phyloP scores from a whole-genome alignment of 2,797 vertebrate genomes.

The Acanthurus tractus region DNA sequence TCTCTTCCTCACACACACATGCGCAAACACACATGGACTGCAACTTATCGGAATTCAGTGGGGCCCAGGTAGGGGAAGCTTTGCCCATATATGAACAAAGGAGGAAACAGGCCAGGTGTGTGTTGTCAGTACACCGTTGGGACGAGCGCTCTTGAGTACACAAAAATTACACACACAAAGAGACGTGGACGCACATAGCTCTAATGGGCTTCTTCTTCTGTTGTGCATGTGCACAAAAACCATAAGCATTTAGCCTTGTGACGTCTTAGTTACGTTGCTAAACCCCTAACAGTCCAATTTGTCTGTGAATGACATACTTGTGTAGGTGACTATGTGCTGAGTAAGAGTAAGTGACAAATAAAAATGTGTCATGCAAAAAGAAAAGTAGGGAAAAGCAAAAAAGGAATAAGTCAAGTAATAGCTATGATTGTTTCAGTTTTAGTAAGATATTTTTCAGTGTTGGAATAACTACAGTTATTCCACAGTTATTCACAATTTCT shows the following conservation, averaged over 20 bases:
- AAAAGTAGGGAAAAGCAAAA: constrained; percentile 57
- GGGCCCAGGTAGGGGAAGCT: constrained; percentile 85
- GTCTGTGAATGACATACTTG: constrained; percentile 60
- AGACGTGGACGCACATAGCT: constrained; percentile 26
- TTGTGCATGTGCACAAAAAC: constrained; percentile 24
- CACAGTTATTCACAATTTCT: constrained; percentile 45
- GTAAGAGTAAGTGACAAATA: constrained; percentile 66
- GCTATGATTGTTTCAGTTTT: constrained; percentile 57
- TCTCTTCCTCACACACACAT: constrained; percentile 44
- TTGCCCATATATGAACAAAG: constrained; percentile 85
- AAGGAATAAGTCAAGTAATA: constrained; percentile 63
- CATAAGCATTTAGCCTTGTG: constrained; percentile 49
- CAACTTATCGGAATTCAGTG: constrained; percentile 81
- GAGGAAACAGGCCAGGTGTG: constrained; percentile 81
- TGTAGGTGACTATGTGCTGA: constrained; percentile 67
- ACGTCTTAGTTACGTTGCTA: constrained; percentile 58
- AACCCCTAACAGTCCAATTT: constrained; percentile 61
- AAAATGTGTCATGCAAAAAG: constrained; percentile 66
- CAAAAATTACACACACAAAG: constrained; percentile 41
- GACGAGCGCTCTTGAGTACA: constrained; percentile 65
- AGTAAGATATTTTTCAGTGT: constrained; percentile 44
- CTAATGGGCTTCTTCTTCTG: constrained; percentile 44
- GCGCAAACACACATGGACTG: constrained; percentile 32
- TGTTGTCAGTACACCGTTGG: constrained; percentile 75
- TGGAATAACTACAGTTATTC: constrained; percentile 15